These are phyloP conservation scores for Deilephila elpenor DNA, from an alignment of 2,888 invertebrate genomes.

Conservation along the genomic window DNA sequence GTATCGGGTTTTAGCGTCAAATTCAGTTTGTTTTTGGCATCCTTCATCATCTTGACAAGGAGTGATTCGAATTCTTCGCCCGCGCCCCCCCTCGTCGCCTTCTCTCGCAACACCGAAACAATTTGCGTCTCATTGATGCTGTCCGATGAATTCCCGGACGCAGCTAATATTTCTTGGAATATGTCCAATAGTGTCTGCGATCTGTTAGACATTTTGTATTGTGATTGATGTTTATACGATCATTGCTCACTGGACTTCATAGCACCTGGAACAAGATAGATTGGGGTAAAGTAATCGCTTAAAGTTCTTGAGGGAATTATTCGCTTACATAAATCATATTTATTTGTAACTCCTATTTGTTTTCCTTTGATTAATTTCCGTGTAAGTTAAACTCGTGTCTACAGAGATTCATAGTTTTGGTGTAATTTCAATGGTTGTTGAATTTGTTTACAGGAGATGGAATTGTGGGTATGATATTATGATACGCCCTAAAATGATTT, in stretches of 20 bases:
- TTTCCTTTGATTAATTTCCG: no score
- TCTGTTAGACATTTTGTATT: slow-evolving; percentile 66
- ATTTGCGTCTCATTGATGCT: slow-evolving; percentile 73
- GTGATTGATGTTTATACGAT: not conserved
- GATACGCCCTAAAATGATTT: no score
- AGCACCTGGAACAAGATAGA: slow-evolving; percentile 6
- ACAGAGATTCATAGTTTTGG: no score
- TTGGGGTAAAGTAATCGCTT: no score
- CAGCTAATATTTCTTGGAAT: slow-evolving; percentile 77
- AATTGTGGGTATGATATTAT: no score
- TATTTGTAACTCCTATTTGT: no score
- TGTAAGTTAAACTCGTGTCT: no score
- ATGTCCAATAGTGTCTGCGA: slow-evolving; percentile 72
- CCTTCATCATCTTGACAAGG: slow-evolving; percentile 69
- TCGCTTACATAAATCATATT: no score
- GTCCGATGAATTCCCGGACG: slow-evolving; percentile 73
- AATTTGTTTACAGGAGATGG: no score
- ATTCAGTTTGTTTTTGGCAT: slow-evolving; percentile 67
- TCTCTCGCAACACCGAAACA: slow-evolving; percentile 67
- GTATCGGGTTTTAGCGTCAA: slow-evolving; percentile 62
- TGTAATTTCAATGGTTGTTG: no score
- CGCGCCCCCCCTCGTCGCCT: slow-evolving; percentile 58
- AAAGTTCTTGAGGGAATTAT: no score
- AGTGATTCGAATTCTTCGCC: slow-evolving; percentile 66
- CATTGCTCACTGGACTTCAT: not conserved